Base-by-base conservation (phyloP, 1,140 invertebrate genomes). In the Macrostomum lignano region DNA sequence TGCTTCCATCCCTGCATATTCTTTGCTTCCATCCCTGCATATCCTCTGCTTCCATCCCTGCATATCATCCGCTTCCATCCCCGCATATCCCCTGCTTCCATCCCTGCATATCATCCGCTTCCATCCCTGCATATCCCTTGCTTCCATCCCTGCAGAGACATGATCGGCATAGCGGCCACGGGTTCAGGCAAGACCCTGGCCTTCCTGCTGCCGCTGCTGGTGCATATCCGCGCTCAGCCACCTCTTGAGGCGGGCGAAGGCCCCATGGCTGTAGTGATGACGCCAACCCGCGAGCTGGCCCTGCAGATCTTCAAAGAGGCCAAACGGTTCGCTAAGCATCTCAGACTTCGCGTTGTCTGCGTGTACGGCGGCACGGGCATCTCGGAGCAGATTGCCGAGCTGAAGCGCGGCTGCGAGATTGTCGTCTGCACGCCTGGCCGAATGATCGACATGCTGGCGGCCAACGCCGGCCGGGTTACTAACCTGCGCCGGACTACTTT, bases 371-470 rank as follows among this genome's bases (percentile, higher is more conserved):
- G 91, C 7, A 94, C 88, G 1, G 86, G 78, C 1, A 84, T 86
- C 39, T 84, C 74, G 1, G 82, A 91, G 58, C 72, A 88, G 58
- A 98, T 98, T 44, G 86, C 86, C 0, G 86, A 96, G 53, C 51
- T 98, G 31, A 96, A 98, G 55, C 66, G 84, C 30, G 88, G 88
- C 11, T 78, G 84, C 1, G 86, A 96, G 60, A 86, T 98, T 36
- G 86, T 98, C 38, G 86, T 98, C 0, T 96, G 88, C 45, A 99
- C 91, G 1, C 88, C 91, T 0, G 91, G 91, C 0, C 65, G 91
- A 40, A 96, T 99, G 88, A 98, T 98, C 46, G 91, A 98, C 52
- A 94, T 99, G 84, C 55, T 98, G 32, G 79, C 84, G 0, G 88
- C 86, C 3, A 98, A 98, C 52, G 79, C 72, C 36, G 88, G 84